phyloP scores from a whole-genome alignment of 2,797 vertebrate genomes.

The Chelon labrosus region DNA sequence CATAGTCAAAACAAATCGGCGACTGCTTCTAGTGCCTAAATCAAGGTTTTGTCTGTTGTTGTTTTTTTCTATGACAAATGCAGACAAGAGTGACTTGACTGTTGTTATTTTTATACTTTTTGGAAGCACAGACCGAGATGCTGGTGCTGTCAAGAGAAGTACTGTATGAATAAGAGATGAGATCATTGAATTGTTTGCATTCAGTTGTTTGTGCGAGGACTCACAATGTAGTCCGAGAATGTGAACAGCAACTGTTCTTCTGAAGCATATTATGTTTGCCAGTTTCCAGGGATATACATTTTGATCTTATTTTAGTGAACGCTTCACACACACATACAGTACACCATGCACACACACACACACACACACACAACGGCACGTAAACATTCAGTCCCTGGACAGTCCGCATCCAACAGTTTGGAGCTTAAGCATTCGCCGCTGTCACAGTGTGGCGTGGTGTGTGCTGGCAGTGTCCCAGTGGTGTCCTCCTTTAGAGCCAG shows the following conservation, averaged over 20 bases:
- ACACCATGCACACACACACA: not conserved
- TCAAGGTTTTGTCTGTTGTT: slow-evolving; percentile 33
- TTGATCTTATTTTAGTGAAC: slow-evolving; percentile 43
- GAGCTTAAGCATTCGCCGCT: slow-evolving; percentile 44
- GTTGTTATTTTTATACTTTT: slow-evolving; percentile 23
- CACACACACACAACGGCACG: slow-evolving; percentile 4
- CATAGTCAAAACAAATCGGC: slow-evolving; percentile 52
- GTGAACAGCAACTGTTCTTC: slow-evolving; percentile 22
- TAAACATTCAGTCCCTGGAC: slow-evolving; percentile 23
- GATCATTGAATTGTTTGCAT: slow-evolving; percentile 53
- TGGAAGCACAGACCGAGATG: slow-evolving; percentile 22
- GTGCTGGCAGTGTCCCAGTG: slow-evolving; percentile 41
- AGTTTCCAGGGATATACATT: slow-evolving; percentile 40
- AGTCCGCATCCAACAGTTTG: slow-evolving; percentile 26
- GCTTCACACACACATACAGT: slow-evolving; percentile 10
- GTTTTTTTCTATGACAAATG: slow-evolving; percentile 44
- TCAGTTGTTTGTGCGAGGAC: slow-evolving; percentile 20
- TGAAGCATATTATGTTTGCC: slow-evolving; percentile 30
- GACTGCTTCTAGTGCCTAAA: slow-evolving; percentile 21
- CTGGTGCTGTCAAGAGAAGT: slow-evolving; percentile 45
- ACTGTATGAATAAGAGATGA: slow-evolving; percentile 67
- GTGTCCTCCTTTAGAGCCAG: slow-evolving; percentile 50
- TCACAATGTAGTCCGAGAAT: slow-evolving; percentile 41
- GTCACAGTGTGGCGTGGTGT: slow-evolving; percentile 71
- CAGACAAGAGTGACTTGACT: slow-evolving; percentile 34